Conservation (phyloP, 92 coral and sea anemone species). For the Porites cylindrica region DNA sequence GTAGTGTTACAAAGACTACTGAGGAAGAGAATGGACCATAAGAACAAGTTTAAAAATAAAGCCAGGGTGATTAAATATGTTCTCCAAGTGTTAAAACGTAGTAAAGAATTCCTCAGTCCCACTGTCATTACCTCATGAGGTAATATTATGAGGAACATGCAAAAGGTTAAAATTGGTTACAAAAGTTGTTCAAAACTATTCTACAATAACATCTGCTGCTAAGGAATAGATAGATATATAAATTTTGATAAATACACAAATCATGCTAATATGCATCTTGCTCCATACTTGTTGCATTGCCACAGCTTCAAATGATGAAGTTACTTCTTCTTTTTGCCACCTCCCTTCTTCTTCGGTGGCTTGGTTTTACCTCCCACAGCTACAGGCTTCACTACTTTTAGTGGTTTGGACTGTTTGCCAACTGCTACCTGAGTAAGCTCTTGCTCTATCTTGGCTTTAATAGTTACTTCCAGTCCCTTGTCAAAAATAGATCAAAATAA, state of each 20-base stretch:
- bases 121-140: too few relatives aligned
- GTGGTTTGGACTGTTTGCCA: conserved; percentile 72
- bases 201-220: too few relatives aligned
- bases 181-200: too few relatives aligned
- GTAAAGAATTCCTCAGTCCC: too few relatives aligned
- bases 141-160: too few relatives aligned
- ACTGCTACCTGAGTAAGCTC: conserved; percentile 71
- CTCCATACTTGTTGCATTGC: neutral
- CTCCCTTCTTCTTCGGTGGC: conserved; percentile 37
- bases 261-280: neutral
- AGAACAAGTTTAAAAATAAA: too few relatives aligned
- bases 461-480: conserved; percentile 72
- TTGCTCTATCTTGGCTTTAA: conserved; percentile 80
- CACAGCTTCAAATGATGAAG: neutral
- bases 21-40: too few relatives aligned
- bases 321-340: conserved; percentile 43
- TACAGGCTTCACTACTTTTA: conserved; percentile 62
- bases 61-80: too few relatives aligned
- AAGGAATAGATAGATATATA: too few relatives aligned
- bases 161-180: too few relatives aligned
- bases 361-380: conserved; percentile 33
- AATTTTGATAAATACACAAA: neutral
- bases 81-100: too few relatives aligned
- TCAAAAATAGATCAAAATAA: neutral
- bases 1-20: too few relatives aligned